Percentiles rank a stretch among this genome's conserved stretches.
These are phyloP conservation scores for Drosophila burlai DNA, from an alignment of 1,140 invertebrate species.

Conservation along the genomic window DNA sequence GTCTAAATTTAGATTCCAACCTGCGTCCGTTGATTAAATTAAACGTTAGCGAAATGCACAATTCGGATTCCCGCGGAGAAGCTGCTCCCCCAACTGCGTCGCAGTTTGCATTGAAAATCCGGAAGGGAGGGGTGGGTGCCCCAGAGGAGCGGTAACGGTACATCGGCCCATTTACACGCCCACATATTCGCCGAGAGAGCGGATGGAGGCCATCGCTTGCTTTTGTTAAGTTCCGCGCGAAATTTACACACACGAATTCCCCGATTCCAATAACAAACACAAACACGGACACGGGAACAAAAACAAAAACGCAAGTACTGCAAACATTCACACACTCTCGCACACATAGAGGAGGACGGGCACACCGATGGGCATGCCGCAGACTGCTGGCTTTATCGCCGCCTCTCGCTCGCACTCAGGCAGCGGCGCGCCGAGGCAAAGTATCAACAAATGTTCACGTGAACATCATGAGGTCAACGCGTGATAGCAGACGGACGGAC, in stretches of 20 bases:
- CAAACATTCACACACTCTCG: conserved; percentile 49
- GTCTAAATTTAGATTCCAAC: conserved; percentile 65
- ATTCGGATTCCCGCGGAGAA: conserved; percentile 16
- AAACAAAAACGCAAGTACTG: conserved; percentile 65
- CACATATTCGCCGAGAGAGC: conserved; percentile 42
- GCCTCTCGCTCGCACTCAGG: conserved; percentile 16
- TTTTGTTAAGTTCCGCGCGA: conserved; percentile 68
- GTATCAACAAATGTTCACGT: conserved; percentile 83
- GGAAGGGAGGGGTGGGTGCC: not conserved
- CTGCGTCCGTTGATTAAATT: conserved; percentile 62
- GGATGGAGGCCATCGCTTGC: conserved; percentile 58
- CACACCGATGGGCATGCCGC: conserved; percentile 62
- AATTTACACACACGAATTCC: conserved; percentile 69
- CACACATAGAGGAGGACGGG: conserved; percentile 11
- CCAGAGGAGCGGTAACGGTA: conserved; percentile 41
- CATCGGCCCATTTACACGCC: conserved; percentile 65
- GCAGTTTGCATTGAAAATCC: conserved; percentile 52
- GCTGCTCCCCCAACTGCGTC: conserved; percentile 47
- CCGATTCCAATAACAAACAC: conserved; percentile 73
- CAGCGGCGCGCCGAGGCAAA: conserved; percentile 30
- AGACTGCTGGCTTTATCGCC: conserved; percentile 44
- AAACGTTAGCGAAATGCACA: conserved; percentile 39
- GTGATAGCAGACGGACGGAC: conserved; percentile 76
- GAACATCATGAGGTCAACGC: conserved; percentile 85
- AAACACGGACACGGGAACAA: conserved; percentile 53